phyloP scores from a whole-genome alignment of 2,113 vertebrate species.

The Aleadryas rufinucha region DNA sequence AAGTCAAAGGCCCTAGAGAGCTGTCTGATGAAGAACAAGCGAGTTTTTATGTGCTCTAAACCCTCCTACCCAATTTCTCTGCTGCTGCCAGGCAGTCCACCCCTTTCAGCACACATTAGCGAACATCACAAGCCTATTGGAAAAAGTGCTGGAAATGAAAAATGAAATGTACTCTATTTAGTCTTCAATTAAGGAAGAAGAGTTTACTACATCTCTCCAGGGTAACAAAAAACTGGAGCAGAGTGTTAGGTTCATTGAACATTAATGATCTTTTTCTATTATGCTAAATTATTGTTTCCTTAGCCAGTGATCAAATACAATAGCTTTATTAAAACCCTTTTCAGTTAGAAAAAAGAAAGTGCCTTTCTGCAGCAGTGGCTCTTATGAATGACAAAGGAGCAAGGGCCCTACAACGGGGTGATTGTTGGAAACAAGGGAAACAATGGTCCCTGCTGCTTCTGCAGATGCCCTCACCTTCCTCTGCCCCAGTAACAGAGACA shows the following conservation, averaged over 20 bases:
- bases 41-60: neutral
- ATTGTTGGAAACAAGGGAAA: neutral
- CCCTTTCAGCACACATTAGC: slow-evolving; percentile 25
- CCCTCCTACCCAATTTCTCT: slow-evolving; percentile 24
- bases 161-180: slow-evolving; percentile 66
- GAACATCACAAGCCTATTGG: slow-evolving; percentile 60
- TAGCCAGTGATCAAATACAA: slow-evolving; percentile 75
- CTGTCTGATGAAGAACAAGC: neutral
- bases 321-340: slow-evolving; percentile 72
- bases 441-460: neutral
- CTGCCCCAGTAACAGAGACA: neutral
- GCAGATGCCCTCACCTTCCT: neutral
- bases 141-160: slow-evolving; percentile 68
- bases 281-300: slow-evolving; percentile 69
- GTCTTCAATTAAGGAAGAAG: slow-evolving; percentile 67
- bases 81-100: neutral
- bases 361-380: slow-evolving; percentile 18
- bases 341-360: slow-evolving; percentile 46
- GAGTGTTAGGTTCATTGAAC: slow-evolving; percentile 66
- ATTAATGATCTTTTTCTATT: slow-evolving; percentile 71
- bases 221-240: slow-evolving; percentile 63
- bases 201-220: slow-evolving; percentile 68
- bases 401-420: neutral
- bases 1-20: neutral
- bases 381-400: neutral